Evolutionary conservation across 2,888 invertebrate species (phyloP), one percentile per base, ranked within the genome.

Genomic region (Ptilodon capucinus): DNA sequence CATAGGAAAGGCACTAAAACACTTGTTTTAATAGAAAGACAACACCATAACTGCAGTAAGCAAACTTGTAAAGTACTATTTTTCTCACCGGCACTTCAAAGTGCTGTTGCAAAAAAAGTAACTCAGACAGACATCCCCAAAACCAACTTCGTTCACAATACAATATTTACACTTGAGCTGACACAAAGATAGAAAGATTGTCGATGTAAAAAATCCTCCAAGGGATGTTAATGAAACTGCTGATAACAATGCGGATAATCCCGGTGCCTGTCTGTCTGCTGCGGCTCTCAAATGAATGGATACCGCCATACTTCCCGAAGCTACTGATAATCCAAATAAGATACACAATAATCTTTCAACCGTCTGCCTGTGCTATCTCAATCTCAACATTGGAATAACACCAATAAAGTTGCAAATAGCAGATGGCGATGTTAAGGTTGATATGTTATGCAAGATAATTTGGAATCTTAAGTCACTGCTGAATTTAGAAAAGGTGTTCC

Each of bases 191-290:
- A 74, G 54, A 64, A 67, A 64, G 57, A 53, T 53, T 53, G 48
- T 17, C 9, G 42, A 40, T 41, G 51, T 54, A 60, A 65, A 69
- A 63, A 52, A 62, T 61, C 63, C 64, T 55, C 50, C 61, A 57
- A 69, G 69, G 44, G 51, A 50, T 75, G 75, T 79, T 83, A 83
- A 82, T 83, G 81, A 83, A 84, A 81, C 71, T 66, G 40, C 44
- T 48, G 68, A 74, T 71, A 66, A 79, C 76, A 77, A 78, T 70
- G 46, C 44, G 54, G 76, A 75, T 81, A 70, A 81, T 74, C 70
- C 65, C 61, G 84, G 86, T 79, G 86, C 84, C 86, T 67, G 58
- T 59, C 54, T 71, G 86, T 87, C 86, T 86, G 77, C 57, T 46
- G 62, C 56, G 42, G 45, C 45, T 39, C 41, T 51, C 51, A 51